A percentile compares a stretch with the other conserved stretches of the same genome.
These are phyloP conservation scores for Heliconius cydno DNA, from an alignment of 2,888 invertebrate genomes.

Conservation along the genomic window DNA sequence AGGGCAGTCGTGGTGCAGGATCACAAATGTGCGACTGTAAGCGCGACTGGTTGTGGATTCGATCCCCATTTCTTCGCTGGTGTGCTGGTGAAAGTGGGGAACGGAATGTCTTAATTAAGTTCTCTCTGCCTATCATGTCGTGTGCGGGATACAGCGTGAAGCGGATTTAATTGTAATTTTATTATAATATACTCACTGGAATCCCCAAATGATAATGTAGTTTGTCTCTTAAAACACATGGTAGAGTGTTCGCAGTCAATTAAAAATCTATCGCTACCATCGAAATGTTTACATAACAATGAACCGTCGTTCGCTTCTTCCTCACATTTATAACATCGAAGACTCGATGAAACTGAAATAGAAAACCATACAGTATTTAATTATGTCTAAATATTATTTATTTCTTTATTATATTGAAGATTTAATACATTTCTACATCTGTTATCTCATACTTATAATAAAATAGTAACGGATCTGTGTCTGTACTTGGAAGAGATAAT, in stretches of 20 bases:
- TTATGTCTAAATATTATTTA: background rate
- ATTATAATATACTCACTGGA: slow-evolving; percentile 80
- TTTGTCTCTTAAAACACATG: slow-evolving; percentile 89
- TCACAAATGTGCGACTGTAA: no score
- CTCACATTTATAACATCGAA: slow-evolving; percentile 67
- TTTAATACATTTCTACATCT: background rate
- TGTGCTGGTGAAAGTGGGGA: no score
- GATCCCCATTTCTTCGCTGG: no score
- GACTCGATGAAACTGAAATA: slow-evolving; percentile 62
- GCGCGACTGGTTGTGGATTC: no score
- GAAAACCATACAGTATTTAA: background rate
- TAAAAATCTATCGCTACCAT: slow-evolving; percentile 84
- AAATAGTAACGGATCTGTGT: no score
- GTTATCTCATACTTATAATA: no score
- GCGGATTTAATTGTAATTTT: no score
- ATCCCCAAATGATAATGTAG: slow-evolving; percentile 82
- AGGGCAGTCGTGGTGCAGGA: no score
- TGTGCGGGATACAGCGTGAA: background rate
- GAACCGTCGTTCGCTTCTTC: slow-evolving; percentile 49
- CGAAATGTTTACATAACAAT: slow-evolving; percentile 87
- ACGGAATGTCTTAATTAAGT: no score
- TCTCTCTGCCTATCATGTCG: no score
- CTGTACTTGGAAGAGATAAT: no score
- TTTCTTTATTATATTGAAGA: background rate
- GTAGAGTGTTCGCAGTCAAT: slow-evolving; percentile 89